These are phyloP conservation scores for Pantherophis vulpinus DNA, from an alignment of 2,797 vertebrate genomes.

Conservation along the genomic window DNA sequence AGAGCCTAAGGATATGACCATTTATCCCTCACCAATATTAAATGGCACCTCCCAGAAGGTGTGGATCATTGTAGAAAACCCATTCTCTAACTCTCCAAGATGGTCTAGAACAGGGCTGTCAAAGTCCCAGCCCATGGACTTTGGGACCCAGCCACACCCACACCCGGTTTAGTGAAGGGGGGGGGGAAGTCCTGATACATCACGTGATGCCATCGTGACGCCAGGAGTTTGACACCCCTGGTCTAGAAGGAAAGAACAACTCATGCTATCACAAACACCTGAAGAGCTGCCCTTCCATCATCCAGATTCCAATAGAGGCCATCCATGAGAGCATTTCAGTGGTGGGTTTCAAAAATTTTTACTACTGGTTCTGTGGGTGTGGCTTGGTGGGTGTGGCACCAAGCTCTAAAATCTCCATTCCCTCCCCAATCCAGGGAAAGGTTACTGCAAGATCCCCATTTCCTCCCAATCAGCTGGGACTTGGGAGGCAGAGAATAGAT, in stretches of 20 bases:
- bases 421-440: too few relatives aligned
- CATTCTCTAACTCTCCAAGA: not conserved
- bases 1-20: not conserved
- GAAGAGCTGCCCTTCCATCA: not conserved
- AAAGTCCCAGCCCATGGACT: too few relatives aligned
- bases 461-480: too few relatives aligned
- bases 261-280: not conserved
- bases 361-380: too few relatives aligned
- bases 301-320: not conserved
- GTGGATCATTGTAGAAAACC: not conserved
- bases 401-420: too few relatives aligned
- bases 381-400: too few relatives aligned
- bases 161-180: too few relatives aligned
- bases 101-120: not conserved
- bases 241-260: not conserved
- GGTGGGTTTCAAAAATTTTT: too few relatives aligned
- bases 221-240: not conserved
- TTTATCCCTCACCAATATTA: not conserved
- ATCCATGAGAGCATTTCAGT: not conserved
- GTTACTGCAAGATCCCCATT: too few relatives aligned
- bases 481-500: too few relatives aligned
- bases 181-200: too few relatives aligned
- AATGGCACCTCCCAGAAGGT: not conserved
- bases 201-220: rapidly evolving
- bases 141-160: too few relatives aligned